Evolutionary conservation across 2,113 vertebrate species (phyloP).

Genomic region (Syngnathus floridae): DNA sequence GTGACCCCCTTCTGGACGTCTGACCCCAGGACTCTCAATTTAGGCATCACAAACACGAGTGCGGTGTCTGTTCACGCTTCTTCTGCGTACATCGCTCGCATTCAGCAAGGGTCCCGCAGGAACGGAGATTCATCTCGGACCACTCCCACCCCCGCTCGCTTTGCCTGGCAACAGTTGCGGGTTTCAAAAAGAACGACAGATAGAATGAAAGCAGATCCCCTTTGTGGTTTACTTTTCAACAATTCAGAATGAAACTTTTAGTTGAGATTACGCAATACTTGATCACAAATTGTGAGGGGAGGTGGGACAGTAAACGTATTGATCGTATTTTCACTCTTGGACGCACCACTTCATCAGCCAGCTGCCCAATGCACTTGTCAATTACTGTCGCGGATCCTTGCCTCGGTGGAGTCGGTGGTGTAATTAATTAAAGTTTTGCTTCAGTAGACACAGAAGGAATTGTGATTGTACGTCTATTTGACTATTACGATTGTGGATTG

Average conservation of each 20-base stretch:
- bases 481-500: not conserved
- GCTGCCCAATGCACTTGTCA: not conserved
- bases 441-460: not conserved
- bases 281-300: too few species aligned
- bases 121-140: slow-evolving; percentile 33
- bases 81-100: slow-evolving; percentile 18
- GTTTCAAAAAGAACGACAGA: slow-evolving; percentile 5
- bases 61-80: slow-evolving; percentile 11
- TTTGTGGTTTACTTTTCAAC: not conserved
- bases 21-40: not conserved
- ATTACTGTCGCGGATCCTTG: not conserved
- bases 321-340: not conserved
- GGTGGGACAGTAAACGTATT: not conserved
- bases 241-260: not conserved
- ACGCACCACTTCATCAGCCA: not conserved
- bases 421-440: not conserved
- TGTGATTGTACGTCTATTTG: not conserved
- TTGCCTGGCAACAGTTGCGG: slow-evolving; percentile 12
- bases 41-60: not conserved
- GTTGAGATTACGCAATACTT: not conserved
- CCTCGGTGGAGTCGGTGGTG: not conserved
- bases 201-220: slow-evolving; percentile 17
- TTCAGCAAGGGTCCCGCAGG: slow-evolving; percentile 10
- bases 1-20: not conserved
- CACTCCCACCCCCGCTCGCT: slow-evolving; percentile 18